These are phyloP conservation scores for Aix galericulata DNA, from an alignment of 2,113 vertebrate species.

Conservation along the genomic window DNA sequence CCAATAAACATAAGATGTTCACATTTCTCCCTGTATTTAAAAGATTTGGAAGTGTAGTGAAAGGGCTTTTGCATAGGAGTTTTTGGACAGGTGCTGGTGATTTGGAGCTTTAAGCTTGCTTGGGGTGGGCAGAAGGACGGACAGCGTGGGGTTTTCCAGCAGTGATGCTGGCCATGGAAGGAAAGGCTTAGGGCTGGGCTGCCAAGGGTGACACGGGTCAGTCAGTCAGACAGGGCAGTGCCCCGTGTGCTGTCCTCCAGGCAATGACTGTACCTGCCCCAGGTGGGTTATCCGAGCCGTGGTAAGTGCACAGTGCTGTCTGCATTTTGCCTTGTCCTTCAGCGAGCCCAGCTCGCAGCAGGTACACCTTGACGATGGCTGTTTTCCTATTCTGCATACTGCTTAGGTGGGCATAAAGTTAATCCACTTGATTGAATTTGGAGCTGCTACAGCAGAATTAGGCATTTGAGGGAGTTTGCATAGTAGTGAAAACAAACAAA, in stretches of 20 bases:
- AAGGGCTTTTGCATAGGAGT: not conserved
- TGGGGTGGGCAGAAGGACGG: not conserved
- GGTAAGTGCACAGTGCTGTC: not conserved
- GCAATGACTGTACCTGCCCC: too few species aligned
- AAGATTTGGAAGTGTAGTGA: not conserved
- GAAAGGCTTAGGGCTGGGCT: not conserved
- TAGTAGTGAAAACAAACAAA: not conserved
- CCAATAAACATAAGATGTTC: not conserved
- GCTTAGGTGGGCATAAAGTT: not conserved
- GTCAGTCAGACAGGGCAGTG: too few species aligned
- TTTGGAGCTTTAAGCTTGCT: not conserved
- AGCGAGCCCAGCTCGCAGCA: not conserved
- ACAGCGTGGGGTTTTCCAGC: not conserved
- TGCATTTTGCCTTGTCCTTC: not conserved
- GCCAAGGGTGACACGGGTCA: fast-evolving
- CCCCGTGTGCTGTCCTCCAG: not conserved
- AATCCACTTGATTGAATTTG: slow-evolving; percentile 5
- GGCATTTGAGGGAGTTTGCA: not conserved
- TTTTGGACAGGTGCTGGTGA: not conserved
- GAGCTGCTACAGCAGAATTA: slow-evolving; percentile 8
- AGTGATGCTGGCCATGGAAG: not conserved
- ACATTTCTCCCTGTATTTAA: not conserved
- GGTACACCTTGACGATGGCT: not conserved
- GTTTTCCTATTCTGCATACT: slow-evolving; percentile 2
- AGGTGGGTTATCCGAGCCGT: not conserved